Conservation (phyloP, 1,140 invertebrate genomes). For the Delia radicum region DNA sequence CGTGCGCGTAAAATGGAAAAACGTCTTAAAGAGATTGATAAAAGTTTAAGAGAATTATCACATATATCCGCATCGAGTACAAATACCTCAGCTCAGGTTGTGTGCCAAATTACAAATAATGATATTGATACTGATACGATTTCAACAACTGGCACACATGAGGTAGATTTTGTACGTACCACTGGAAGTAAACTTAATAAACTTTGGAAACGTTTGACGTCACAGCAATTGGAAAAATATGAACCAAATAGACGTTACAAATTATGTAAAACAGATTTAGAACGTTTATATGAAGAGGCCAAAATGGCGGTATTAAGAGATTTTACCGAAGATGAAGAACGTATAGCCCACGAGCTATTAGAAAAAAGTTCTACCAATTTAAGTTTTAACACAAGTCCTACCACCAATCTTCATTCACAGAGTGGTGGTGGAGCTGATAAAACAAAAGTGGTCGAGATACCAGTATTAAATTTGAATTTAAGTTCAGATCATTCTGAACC, state of each 20-base stretch:
- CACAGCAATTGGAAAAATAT: conserved; percentile 31
- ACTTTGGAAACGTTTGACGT: conserved; percentile 35
- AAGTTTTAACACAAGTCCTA: neutral
- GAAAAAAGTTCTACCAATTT: conserved; percentile 18
- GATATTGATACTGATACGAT: neutral
- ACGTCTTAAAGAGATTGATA: conserved; percentile 33
- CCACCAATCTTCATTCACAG: neutral
- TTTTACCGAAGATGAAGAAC: conserved; percentile 25
- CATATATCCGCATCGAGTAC: conserved; percentile 25
- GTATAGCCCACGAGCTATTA: conserved; percentile 20
- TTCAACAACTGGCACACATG: neutral
- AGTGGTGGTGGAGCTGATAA: neutral
- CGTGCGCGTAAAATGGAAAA: conserved; percentile 29
- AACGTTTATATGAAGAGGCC: conserved; percentile 34
- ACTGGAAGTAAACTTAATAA: conserved; percentile 36
- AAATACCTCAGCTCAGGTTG: neutral
- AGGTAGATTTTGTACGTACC: conserved; percentile 27
- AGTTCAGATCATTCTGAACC: conserved; percentile 27
- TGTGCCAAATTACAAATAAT: conserved; percentile 7
- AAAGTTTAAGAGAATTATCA: conserved; percentile 33
- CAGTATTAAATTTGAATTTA: conserved; percentile 29
- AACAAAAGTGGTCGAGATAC: neutral
- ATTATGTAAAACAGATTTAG: conserved; percentile 35
- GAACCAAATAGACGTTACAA: conserved; percentile 29
- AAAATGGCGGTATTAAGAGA: conserved; percentile 31